Percentiles rank a stretch among this genome's conserved stretches.
Evolutionary conservation across 2,888 invertebrate genomes (phyloP).

Genomic region (Ernsta delagoae): DNA sequence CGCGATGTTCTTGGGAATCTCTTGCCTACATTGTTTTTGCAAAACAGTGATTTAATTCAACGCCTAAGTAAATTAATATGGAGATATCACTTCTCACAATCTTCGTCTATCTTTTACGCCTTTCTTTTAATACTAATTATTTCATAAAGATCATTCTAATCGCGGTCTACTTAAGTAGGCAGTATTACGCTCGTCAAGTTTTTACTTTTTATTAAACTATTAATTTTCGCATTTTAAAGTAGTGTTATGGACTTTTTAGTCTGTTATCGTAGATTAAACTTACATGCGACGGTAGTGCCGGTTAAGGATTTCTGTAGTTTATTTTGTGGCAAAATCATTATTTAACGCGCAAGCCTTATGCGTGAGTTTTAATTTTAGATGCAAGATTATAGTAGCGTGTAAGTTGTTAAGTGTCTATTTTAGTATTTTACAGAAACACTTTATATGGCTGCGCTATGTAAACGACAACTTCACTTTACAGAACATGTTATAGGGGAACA

Average conservation of each 20-base stretch:
- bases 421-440: conserved; percentile 1
- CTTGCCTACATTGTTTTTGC: neutral
- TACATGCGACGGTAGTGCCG: conserved; percentile 14
- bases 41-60: neutral
- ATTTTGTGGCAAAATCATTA: conserved; percentile 22
- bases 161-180: too few relatives aligned
- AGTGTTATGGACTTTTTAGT: conserved; percentile 20
- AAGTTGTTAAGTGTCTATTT: conserved; percentile 10
- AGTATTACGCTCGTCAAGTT: too few relatives aligned
- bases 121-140: too few relatives aligned
- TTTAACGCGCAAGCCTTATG: conserved; percentile 19
- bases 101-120: too few relatives aligned
- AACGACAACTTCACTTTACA: neutral
- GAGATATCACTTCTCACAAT: too few relatives aligned
- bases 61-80: too few relatives aligned
- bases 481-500: neutral
- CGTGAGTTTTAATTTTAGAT: conserved; percentile 27
- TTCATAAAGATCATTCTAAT: too few relatives aligned
- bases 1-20: neutral
- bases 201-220: neutral
- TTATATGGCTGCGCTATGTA: neutral
- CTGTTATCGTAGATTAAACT: conserved; percentile 15
- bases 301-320: conserved; percentile 12
- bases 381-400: conserved; percentile 6
- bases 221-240: conserved; percentile 17